These are phyloP conservation scores for Euclidia mi DNA, from an alignment of 2,888 invertebrate species.

Conservation along the genomic window DNA sequence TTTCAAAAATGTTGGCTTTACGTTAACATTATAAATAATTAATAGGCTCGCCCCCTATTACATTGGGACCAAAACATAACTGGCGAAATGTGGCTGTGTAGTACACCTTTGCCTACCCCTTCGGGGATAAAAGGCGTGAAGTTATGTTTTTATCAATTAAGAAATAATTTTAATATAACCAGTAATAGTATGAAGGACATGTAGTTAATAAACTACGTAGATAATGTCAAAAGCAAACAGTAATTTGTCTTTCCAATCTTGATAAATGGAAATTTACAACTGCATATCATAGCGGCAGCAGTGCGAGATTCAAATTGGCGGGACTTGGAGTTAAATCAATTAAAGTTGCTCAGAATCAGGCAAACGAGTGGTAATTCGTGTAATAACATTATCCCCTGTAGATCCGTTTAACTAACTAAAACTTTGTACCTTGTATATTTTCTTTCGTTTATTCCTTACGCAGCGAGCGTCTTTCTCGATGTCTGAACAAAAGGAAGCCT, in stretches of 20 bases:
- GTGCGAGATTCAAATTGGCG: neutral
- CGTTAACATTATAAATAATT: too few species aligned
- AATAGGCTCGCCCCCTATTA: too few species aligned
- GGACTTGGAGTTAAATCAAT: constrained; percentile 18
- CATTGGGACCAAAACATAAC: too few species aligned
- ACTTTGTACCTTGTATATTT: constrained; percentile 9
- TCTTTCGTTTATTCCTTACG: neutral
- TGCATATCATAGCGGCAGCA: neutral
- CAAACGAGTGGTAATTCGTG: constrained; percentile 37
- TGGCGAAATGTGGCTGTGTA: too few species aligned
- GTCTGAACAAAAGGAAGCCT: neutral
- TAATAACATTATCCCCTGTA: constrained; percentile 29
- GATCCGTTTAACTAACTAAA: constrained; percentile 23
- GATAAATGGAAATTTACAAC: constrained; percentile 3
- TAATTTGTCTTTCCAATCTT: constrained; percentile 25
- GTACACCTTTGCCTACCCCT: too few species aligned
- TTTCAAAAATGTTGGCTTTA: too few species aligned
- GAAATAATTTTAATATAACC: neutral
- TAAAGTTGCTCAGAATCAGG: constrained; percentile 17
- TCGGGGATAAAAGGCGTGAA: too few species aligned
- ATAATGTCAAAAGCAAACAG: constrained; percentile 13
- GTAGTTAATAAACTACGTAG: constrained; percentile 16
- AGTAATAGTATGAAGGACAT: neutral
- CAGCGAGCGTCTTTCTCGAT: neutral
- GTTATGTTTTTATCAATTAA: too few species aligned